phyloP scores from a whole-genome alignment of 2,888 invertebrate genomes.

The Drosophila falleni region DNA sequence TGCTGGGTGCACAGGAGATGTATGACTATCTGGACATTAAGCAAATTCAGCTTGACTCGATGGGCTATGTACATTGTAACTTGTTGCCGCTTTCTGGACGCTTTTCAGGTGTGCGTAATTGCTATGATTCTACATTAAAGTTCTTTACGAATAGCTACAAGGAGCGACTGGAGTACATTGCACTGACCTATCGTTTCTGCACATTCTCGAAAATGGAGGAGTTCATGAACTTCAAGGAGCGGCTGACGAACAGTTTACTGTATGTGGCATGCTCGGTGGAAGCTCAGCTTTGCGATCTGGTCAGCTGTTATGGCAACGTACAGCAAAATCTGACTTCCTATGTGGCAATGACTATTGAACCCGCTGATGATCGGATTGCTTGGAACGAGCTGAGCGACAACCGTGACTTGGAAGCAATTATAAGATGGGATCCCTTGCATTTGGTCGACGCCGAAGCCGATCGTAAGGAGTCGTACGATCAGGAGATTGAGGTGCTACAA shows the following conservation, averaged over 20 bases:
- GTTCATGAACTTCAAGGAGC: conserved; percentile 93
- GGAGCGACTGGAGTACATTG: conserved; percentile 96
- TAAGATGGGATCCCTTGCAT: conserved; percentile 89
- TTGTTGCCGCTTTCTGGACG: conserved; percentile 91
- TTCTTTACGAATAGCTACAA: conserved; percentile 95
- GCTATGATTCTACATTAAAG: conserved; percentile 91
- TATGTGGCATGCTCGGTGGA: conserved; percentile 89
- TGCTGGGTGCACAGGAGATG: conserved; percentile 90
- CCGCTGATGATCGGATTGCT: conserved; percentile 87
- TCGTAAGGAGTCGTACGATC: conserved; percentile 82
- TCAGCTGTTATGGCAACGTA: conserved; percentile 85
- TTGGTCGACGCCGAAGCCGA: conserved; percentile 74
- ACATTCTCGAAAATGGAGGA: conserved; percentile 97
- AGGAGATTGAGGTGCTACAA: conserved; percentile 84
- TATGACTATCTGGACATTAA: conserved; percentile 94
- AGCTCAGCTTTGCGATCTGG: conserved; percentile 90
- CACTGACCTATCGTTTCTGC: conserved; percentile 96
- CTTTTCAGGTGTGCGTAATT: conserved; percentile 89
- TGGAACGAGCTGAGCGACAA: conserved; percentile 90
- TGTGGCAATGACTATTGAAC: conserved; percentile 87
- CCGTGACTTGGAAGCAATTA: conserved; percentile 90
- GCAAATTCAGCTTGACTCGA: conserved; percentile 96
- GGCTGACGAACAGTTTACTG: conserved; percentile 93
- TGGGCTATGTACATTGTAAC: conserved; percentile 94
- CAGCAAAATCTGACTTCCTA: conserved; percentile 86